Percentiles rank a stretch among this genome's conserved stretches.
Evolutionary conservation across 35 echinoderm and acorn worm genomes (phyloP).

Genomic region (Strongylocentrotus purpuratus): DNA sequence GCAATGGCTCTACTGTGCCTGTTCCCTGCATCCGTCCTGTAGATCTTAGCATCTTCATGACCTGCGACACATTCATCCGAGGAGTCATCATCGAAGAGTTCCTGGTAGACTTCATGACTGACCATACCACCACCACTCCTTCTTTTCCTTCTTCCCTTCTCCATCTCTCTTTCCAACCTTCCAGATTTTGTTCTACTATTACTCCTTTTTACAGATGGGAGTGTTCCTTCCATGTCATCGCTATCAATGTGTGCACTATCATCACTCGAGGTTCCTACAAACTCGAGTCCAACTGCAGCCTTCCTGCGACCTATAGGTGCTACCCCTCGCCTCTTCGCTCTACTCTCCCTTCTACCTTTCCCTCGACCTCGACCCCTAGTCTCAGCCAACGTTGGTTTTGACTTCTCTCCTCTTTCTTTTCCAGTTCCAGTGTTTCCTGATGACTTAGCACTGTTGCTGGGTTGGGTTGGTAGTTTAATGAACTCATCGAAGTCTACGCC

Average conservation of each 20-base stretch:
- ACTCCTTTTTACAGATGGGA: background rate
- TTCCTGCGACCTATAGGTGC: background rate
- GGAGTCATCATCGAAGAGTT: conserved; percentile 15
- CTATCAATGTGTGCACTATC: background rate
- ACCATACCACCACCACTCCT: background rate
- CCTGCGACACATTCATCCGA: background rate
- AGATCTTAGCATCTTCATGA: background rate
- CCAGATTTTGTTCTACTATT: background rate
- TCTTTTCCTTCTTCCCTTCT: background rate
- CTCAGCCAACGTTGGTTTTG: background rate
- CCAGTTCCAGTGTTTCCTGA: background rate
- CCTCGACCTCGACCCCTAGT: background rate
- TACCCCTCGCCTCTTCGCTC: background rate
- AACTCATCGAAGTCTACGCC: conserved; percentile 42
- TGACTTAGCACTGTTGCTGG: background rate
- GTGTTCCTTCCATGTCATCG: background rate
- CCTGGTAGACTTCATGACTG: background rate
- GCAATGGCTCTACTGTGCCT: background rate
- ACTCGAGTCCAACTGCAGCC: background rate
- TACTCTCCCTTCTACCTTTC: background rate
- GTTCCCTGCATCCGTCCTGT: background rate
- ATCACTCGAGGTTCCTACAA: background rate
- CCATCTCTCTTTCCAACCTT: background rate
- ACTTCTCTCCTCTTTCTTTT: background rate
- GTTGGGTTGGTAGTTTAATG: background rate